Base-by-base conservation (phyloP, 2,113 vertebrate genomes). In the Dromas ardeola region DNA sequence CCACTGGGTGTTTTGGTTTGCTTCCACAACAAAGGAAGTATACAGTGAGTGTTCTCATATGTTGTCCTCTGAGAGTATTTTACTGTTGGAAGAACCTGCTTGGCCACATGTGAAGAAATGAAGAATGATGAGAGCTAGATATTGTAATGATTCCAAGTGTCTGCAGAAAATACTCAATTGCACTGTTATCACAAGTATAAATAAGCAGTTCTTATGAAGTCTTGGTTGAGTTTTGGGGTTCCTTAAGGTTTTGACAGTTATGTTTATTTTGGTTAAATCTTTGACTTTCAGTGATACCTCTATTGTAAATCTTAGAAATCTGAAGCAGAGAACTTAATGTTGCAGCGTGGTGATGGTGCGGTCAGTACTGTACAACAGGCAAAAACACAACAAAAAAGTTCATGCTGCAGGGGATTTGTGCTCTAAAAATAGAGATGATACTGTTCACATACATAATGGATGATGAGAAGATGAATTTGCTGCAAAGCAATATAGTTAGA, bases 401-500 rank as follows among this genome's bases (percentile, higher is more conserved):
- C 42, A 6, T n/a, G 15, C 34, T 71, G 14, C 21, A 15, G 19
- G n/a, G 47, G 8, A 8, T 71, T 78, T 81, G 25, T 84, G 27
- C 88, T 96, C 52, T 80, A 79, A 91, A 90, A 91, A 67, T 42
- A 86, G 53, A 77, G 81, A 63, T 83, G 38, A 71, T 87, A 63
- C 23, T 66, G 38, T 80, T 92, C 16, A 19, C 56, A 34, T 84
- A 23, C 29, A 43, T 84, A 85, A 81, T 56, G n/a, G 62, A 65
- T 81, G 38, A 91, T 74, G 23, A 70, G 77, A 69, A 89, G 88
- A 74, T 49, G 36, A 69, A 82, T 84, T 92, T 86, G 34, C 91
- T 85, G 47, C 79, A 86, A 94, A 95, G 88, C 72, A 65, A 17
- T 86, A 43, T 79, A 65, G 47, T 95, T 89, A 50, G 72, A 92